Evolutionary conservation across 2,888 invertebrate genomes (phyloP), one percentile per base, ranked within the genome.

Genomic region (Sicus ferrugineus): DNA sequence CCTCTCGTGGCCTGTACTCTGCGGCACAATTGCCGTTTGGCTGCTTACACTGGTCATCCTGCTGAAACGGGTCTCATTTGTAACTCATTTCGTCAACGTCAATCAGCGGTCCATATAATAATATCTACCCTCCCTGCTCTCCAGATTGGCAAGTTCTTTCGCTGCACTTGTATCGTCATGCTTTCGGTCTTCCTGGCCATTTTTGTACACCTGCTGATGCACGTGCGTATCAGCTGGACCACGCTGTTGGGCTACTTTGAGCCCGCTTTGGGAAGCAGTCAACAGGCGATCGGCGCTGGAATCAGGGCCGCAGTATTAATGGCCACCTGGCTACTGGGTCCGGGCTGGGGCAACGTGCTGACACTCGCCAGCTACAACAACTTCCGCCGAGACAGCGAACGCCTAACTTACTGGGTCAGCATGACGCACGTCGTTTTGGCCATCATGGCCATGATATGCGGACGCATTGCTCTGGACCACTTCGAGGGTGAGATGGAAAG

Each of bases 301-400:
- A 21, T 76, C 6, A 76, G 75, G 11, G 74, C 73, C 16, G 78
- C 77, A 42, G 76, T 79, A 14, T 50, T 83, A 56, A 77, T 83
- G 75, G 77, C 83, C 56, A 81, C 79, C 61, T 94, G 92, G 83
- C 92, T 95, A 0, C 89, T 96, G 56, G 96, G 96, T 1, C 92
- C 93, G 0, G 93, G 94, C 1, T 93, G 93, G 91, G 94, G 94
- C 30, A 93, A 93, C 21, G 88, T 94, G 56, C 87, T 94, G 67
- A 92, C 92, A 79, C 90, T 93, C 89, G 92, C 94, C 64, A 94
- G 94, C 81, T 94, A 92, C 81, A 94, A 94, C 82, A 88, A 88
- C 74, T 93, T 93, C 79, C 87, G 89, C 75, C 92, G 91, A 77
- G 90, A 91, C 77, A 91, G 90, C 77, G 88, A 90, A 63, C 78